Evolutionary conservation across 1,140 invertebrate genomes (phyloP), one percentile per base, ranked within the genome.

Genomic region (Psilanteris sp.): DNA sequence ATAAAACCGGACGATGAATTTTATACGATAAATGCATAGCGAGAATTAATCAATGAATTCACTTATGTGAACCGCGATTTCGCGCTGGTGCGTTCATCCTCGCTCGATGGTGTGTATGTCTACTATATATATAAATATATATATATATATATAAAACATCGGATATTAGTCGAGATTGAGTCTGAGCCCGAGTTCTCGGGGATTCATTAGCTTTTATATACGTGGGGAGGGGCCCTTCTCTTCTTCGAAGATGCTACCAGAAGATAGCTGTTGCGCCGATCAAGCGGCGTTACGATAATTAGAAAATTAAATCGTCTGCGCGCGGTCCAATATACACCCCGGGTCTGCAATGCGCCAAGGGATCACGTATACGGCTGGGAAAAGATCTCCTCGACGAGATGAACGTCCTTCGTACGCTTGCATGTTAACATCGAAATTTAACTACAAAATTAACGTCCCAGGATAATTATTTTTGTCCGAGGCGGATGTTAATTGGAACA

Each of bases 281-380:
- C 79, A 78, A 74, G 57, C 59, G 67, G 67, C 83, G 80, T 84
- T 83, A 83, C 81, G 85, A 87, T 87, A 87, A 88, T 88, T 88
- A 86, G 82, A 88, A 87, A 87, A 88, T 88, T 87, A 87, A 87
- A 87, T 86, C 82, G 83, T 87, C 83, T 78, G 80, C 75, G 48
- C 37, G 50, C 29, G 64, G 62, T 77, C 75, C 39, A 55, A 78
- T 64, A 61, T 78, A 68, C 62, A 73, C 62, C 62, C 62, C 55
- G 50, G 68, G 37, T 61, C 68, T 70, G 67, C 55, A 52, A 14
- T 41, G 50, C 46, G 37, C 48, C 29, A 14, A 59, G 50, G 20
- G 52, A 64, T 68, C 62, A 48, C 44, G 62, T 64, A 55, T 52
- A 59, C 43, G 36, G 34, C 64, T 67, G 70, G 59, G 70, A 73